Conservation (phyloP, 2,113 vertebrate genomes). For the Apodemus sylvaticus region DNA sequence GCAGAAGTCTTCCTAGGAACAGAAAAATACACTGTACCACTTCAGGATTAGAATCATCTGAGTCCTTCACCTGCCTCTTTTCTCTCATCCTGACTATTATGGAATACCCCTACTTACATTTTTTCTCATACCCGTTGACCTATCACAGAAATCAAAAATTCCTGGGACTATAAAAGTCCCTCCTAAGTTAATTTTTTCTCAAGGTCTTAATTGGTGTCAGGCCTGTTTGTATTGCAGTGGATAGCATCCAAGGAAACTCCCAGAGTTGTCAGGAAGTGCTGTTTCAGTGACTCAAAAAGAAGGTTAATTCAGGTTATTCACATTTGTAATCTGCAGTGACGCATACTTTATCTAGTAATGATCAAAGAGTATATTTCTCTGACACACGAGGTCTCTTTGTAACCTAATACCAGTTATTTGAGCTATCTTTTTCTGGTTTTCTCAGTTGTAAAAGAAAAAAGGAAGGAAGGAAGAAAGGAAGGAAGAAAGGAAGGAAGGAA, state of each 20-base stretch:
- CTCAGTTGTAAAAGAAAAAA: background rate
- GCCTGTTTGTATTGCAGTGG: background rate
- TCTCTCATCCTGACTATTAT: background rate
- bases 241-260: conserved; percentile 58
- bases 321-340: conserved; percentile 38
- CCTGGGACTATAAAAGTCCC: background rate
- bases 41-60: background rate
- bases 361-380: conserved; percentile 41
- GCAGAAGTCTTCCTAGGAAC: background rate
- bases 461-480: background rate
- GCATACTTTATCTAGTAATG: conserved; percentile 55
- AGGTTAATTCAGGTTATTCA: conserved; percentile 42
- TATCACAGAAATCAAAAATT: background rate
- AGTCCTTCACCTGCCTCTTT: background rate
- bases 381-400: background rate
- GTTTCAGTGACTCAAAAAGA: conserved; percentile 39
- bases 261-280: conserved; percentile 24
- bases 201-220: background rate
- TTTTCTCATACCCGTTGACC: background rate
- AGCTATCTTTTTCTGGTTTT: conserved; percentile 24
- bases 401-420: conserved; percentile 20
- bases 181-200: conserved; percentile 32
- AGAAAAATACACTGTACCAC: background rate
- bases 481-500: rapidly evolving
- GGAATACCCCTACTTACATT: background rate